Evolutionary conservation across 2,113 vertebrate genomes (phyloP).

Genomic region (Acrocephalus kingi): DNA sequence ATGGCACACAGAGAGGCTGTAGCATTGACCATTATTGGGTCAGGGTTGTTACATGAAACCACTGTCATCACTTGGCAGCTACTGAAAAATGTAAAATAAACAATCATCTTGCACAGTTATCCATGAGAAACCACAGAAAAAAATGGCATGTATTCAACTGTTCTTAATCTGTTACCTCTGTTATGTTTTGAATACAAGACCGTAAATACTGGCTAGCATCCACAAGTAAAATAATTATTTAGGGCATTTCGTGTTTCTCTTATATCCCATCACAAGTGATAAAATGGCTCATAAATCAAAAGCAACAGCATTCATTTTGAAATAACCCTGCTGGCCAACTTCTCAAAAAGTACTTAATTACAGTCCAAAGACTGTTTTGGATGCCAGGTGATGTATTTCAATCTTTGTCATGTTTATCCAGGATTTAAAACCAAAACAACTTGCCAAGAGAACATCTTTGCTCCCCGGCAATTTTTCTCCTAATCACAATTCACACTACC

Average conservation of each 20-base stretch:
- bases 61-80: neutral
- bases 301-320: neutral
- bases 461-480: neutral
- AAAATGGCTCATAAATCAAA: neutral
- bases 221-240: neutral
- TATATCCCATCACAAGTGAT: neutral
- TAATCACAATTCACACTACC: neutral
- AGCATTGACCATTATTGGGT: neutral
- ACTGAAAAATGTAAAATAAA: neutral
- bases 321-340: neutral
- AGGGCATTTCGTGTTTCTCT: neutral
- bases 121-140: neutral
- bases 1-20: neutral
- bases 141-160: neutral
- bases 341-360: neutral
- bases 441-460: neutral
- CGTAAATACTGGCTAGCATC: neutral
- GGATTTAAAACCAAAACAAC: neutral
- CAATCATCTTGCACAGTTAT: neutral
- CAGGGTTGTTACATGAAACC: neutral
- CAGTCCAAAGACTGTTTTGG: neutral
- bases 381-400: neutral
- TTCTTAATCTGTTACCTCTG: neutral
- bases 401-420: neutral
- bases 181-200: neutral